Percentiles rank a stretch among this genome's conserved stretches.
Evolutionary conservation across 2,113 vertebrate genomes (phyloP).

Genomic region (Zapus hudsonius): DNA sequence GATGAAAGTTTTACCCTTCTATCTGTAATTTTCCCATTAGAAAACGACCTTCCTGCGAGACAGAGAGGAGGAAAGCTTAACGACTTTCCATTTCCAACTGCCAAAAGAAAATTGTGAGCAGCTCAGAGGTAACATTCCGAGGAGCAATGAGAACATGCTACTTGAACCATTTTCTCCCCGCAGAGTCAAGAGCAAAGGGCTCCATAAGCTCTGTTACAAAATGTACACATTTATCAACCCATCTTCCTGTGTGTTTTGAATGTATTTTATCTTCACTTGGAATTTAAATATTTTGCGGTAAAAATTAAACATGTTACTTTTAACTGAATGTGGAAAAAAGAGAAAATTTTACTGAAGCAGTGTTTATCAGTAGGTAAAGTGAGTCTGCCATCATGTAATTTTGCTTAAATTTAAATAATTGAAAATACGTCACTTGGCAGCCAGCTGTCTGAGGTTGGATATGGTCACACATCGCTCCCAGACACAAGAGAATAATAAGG

Average conservation of each 20-base stretch:
- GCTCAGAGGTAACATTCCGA: not conserved
- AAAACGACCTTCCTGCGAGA: not conserved
- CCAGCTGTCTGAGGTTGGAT: not conserved
- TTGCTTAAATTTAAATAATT: not conserved
- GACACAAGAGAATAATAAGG: not conserved
- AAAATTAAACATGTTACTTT: not conserved
- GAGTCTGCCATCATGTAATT: not conserved
- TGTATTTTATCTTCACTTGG: not conserved
- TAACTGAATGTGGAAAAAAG: conserved; percentile 24
- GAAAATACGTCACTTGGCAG: not conserved
- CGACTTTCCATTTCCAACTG: not conserved
- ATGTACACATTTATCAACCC: not conserved
- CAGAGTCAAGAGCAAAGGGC: not conserved
- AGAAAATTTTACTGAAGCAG: not conserved
- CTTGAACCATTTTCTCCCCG: not conserved
- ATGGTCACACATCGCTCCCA: not conserved
- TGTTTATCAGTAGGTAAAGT: not conserved
- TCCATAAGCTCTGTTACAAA: not conserved
- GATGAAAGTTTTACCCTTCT: not conserved
- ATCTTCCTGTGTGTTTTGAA: not conserved
- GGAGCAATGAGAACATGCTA: not conserved
- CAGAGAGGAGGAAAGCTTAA: not conserved
- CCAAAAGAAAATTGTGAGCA: not conserved
- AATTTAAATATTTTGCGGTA: not conserved
- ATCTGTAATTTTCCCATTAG: not conserved